Conservation (phyloP, 2,888 invertebrate genomes). For the Cataglyphis livida region DNA sequence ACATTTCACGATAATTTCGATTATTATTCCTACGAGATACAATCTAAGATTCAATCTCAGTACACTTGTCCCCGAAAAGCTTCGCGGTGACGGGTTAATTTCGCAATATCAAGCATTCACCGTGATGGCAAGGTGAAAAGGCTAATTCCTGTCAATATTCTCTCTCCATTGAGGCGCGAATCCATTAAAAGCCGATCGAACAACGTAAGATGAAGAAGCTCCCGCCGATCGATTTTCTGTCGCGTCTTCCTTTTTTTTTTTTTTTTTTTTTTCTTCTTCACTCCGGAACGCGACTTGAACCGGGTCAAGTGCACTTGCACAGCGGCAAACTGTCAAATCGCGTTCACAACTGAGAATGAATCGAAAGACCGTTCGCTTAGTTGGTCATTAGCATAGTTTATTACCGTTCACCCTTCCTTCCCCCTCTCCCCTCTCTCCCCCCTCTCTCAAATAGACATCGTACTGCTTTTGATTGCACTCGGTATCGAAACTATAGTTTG, state of each 20-base stretch:
- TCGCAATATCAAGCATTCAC: conserved; percentile 39
- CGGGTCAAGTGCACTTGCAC: conserved; percentile 46
- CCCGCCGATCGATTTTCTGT: conserved; percentile 32
- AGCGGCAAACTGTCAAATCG: conserved; percentile 58
- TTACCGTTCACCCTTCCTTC: conserved; percentile 36
- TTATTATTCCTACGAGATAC: conserved; percentile 10
- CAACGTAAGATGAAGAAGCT: conserved; percentile 29
- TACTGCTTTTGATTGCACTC: conserved; percentile 41
- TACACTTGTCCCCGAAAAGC: conserved; percentile 20
- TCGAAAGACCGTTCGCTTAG: conserved; percentile 35
- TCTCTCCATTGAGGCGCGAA: conserved; percentile 12
- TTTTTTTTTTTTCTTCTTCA: too few relatives aligned
- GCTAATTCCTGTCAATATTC: conserved; percentile 53
- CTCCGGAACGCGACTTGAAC: neutral
- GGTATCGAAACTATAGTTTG: conserved; percentile 60
- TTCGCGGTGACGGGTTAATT: conserved; percentile 25
- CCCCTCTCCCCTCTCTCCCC: neutral
- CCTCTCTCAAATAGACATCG: conserved; percentile 37
- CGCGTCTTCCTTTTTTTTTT: conserved; percentile 6
- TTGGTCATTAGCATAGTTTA: conserved; percentile 56
- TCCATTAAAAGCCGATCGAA: conserved; percentile 25
- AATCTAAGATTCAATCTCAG: conserved; percentile 36
- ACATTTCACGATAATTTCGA: neutral
- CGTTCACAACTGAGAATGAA: conserved; percentile 39
- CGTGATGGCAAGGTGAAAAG: conserved; percentile 15